phyloP scores from a whole-genome alignment of 2,888 invertebrate genomes.

The Calameuta pallipes region DNA sequence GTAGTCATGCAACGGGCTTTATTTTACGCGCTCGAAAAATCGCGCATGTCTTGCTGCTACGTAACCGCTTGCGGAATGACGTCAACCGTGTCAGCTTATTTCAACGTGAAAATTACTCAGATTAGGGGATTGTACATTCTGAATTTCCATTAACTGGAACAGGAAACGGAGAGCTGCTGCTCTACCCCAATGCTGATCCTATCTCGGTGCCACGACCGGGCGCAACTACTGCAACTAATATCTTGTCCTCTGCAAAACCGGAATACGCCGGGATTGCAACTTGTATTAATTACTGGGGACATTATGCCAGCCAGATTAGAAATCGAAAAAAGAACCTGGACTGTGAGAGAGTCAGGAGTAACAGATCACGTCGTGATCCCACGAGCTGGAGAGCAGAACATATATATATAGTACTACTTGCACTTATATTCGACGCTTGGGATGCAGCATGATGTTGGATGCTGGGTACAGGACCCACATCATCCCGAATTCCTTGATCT shows the following conservation, averaged over 20 bases:
- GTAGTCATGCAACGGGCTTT: neutral
- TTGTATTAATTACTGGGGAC: constrained; percentile 66
- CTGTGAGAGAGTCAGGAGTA: neutral
- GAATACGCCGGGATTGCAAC: constrained; percentile 61
- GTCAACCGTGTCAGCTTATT: constrained; percentile 32
- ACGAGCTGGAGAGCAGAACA: neutral
- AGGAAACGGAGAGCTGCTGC: constrained; percentile 50
- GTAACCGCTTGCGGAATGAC: neutral
- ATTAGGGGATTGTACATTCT: constrained; percentile 57
- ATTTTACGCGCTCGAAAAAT: neutral
- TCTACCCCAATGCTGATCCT: constrained; percentile 58
- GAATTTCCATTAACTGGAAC: constrained; percentile 63
- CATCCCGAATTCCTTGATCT: neutral
- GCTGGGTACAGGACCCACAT: neutral
- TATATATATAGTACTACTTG: neutral
- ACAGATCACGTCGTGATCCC: neutral
- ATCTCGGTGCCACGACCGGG: constrained; percentile 47
- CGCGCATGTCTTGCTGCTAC: neutral
- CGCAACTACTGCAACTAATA: constrained; percentile 54
- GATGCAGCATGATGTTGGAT: neutral
- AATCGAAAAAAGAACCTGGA: constrained; percentile 49
- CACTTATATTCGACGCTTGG: neutral
- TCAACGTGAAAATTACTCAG: constrained; percentile 53
- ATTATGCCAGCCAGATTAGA: constrained; percentile 62
- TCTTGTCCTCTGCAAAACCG: constrained; percentile 63